phyloP scores from a whole-genome alignment of 2,113 vertebrate genomes.

The Sceloporus undulatus region DNA sequence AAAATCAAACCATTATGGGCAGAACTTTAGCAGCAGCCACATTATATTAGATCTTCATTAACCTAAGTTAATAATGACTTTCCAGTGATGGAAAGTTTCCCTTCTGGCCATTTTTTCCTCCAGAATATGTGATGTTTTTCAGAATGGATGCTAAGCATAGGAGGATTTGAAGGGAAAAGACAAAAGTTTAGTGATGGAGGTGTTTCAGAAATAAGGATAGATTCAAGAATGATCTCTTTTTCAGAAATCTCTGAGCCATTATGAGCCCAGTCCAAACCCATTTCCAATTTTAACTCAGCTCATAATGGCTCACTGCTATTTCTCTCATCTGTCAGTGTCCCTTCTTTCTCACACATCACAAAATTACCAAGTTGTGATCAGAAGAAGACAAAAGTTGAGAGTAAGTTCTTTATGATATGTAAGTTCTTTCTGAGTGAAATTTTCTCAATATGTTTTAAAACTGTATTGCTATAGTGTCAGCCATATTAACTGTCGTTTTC shows the following conservation, averaged over 20 bases:
- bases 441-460: background rate
- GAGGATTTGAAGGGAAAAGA: background rate
- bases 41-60: conserved; percentile 76
- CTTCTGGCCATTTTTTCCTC: conserved; percentile 48
- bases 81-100: conserved; percentile 60
- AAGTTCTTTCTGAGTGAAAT: too few relatives aligned
- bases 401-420: background rate
- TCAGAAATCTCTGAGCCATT: background rate
- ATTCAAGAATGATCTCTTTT: background rate
- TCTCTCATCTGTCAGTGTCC: background rate
- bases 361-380: background rate
- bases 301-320: background rate
- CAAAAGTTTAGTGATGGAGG: background rate
- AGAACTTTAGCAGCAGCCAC: conserved; percentile 67
- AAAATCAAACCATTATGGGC: conserved; percentile 64
- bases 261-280: background rate
- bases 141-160: conserved; percentile 43
- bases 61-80: conserved; percentile 67
- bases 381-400: background rate
- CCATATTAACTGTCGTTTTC: background rate
- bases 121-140: conserved; percentile 47
- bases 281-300: background rate
- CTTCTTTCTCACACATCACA: background rate
- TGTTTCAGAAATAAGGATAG: background rate
- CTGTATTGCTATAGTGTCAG: background rate